phyloP scores from a whole-genome alignment of 92 coral and sea anemone species.

The Parazoanthus swiftii region DNA sequence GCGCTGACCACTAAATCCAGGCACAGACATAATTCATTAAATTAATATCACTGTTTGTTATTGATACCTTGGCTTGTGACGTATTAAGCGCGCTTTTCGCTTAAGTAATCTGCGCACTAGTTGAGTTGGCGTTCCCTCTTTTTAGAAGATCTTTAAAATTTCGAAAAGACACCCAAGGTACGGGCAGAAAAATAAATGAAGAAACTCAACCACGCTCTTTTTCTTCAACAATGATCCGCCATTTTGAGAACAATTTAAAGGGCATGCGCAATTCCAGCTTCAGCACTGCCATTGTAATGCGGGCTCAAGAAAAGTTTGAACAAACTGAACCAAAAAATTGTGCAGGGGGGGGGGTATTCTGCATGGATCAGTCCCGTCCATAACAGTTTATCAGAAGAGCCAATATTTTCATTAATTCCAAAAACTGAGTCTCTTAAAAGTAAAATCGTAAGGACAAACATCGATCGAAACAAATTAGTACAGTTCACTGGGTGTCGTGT shows the following conservation, averaged over 20 bases:
- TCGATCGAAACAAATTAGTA: too few relatives aligned
- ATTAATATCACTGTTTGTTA: slow-evolving; percentile 13
- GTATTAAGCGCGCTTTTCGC: slow-evolving; percentile 2
- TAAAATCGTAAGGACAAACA: too few relatives aligned
- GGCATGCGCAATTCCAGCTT: not conserved
- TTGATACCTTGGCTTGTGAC: slow-evolving; percentile 35
- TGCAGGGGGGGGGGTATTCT: too few relatives aligned
- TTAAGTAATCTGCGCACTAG: not conserved
- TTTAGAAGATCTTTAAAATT: not conserved
- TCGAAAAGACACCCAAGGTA: not conserved
- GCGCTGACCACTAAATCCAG: slow-evolving; percentile 47
- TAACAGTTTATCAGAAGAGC: too few relatives aligned
- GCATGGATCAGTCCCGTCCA: too few relatives aligned
- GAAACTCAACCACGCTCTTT: slow-evolving; percentile 11
- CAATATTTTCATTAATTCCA: too few relatives aligned
- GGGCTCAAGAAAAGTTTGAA: slow-evolving; percentile 13
- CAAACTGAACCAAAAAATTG: too few relatives aligned
- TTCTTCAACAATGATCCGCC: slow-evolving; percentile 28
- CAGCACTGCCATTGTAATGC: not conserved
- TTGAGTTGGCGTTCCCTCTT: not conserved
- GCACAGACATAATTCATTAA: slow-evolving; percentile 42
- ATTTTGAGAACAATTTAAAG: slow-evolving; percentile 9
- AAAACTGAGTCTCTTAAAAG: too few relatives aligned
- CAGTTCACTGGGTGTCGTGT: too few relatives aligned
- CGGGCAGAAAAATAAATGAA: not conserved